phyloP scores from a whole-genome alignment of 2,888 invertebrate species.

The Brachypalpus laphriformis region DNA sequence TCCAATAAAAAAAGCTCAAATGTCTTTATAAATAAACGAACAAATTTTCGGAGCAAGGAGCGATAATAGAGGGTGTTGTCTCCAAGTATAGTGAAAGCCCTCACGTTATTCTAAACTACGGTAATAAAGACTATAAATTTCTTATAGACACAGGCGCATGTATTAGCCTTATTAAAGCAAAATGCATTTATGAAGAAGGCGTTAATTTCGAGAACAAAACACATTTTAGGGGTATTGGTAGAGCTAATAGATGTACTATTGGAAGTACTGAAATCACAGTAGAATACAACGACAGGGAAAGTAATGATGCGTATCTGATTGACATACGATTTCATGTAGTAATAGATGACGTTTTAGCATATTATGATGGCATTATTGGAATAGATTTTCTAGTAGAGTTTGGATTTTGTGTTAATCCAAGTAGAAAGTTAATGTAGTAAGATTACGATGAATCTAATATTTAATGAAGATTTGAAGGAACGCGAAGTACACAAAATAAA shows the following conservation, averaged over 20 bases:
- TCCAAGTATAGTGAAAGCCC: constrained; percentile 13
- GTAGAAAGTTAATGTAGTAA: constrained; percentile 19
- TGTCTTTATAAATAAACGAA: constrained; percentile 1
- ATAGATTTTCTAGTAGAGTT: constrained; percentile 32
- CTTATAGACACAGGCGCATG: constrained; percentile 19
- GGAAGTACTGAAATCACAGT: constrained; percentile 12
- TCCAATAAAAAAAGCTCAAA: not conserved
- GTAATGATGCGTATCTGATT: constrained; percentile 17
- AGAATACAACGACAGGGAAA: constrained; percentile 22
- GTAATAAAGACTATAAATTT: too few relatives aligned
- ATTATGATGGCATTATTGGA: constrained; percentile 38
- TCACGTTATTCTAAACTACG: constrained; percentile 5
- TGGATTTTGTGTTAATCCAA: constrained; percentile 28
- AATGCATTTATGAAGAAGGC: constrained; percentile 17
- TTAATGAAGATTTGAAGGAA: not conserved
- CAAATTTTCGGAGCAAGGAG: constrained; percentile 29
- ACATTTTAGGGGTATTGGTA: constrained; percentile 27
- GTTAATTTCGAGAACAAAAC: constrained; percentile 23
- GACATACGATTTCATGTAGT: constrained; percentile 20
- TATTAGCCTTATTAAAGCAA: constrained; percentile 25
- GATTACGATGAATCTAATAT: constrained; percentile 10
- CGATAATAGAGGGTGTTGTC: constrained; percentile 20
- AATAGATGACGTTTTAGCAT: constrained; percentile 27
- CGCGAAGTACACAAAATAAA: not conserved
- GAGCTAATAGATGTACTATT: constrained; percentile 17